Evolutionary conservation across 1,140 invertebrate species (phyloP).

Genomic region (Drosophila sucinea): DNA sequence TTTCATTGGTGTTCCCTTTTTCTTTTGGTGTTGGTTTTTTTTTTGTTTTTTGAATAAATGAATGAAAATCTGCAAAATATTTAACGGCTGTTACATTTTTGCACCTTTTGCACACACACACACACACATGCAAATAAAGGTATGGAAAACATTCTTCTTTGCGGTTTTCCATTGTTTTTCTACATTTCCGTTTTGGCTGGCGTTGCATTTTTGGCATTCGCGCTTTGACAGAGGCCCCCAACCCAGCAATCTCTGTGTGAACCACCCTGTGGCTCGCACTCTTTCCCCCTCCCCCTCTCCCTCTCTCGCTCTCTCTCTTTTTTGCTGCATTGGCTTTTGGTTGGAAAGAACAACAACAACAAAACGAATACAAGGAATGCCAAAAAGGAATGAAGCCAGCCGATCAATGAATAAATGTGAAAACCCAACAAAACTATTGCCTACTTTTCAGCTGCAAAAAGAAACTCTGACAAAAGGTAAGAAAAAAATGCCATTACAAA

Average conservation of each 20-base stretch:
- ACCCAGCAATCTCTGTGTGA: too few species aligned
- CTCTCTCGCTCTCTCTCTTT: slow-evolving; percentile 4
- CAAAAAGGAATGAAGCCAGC: not conserved
- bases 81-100: slow-evolving; percentile 80
- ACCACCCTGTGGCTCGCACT: not conserved
- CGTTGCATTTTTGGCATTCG: slow-evolving; percentile 80
- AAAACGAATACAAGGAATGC: slow-evolving; percentile 31
- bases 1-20: not conserved
- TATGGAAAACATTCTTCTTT: slow-evolving; percentile 78
- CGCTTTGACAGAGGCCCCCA: slow-evolving; percentile 63
- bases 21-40: slow-evolving; percentile 8
- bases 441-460: not conserved
- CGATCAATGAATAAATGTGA: slow-evolving; percentile 10
- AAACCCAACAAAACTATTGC: slow-evolving; percentile 7
- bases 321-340: slow-evolving; percentile 54
- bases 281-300: slow-evolving; percentile 6
- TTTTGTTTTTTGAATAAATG: not conserved
- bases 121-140: slow-evolving; percentile 40
- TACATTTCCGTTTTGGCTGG: slow-evolving; percentile 62
- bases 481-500: too few species aligned
- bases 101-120: slow-evolving; percentile 54
- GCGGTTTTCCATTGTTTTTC: slow-evolving; percentile 76
- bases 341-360: slow-evolving; percentile 1
- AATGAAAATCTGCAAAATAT: slow-evolving; percentile 73
- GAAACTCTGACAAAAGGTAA: too few species aligned